Evolutionary conservation across 2,113 vertebrate genomes (phyloP).

Genomic region (Thunnus thynnus): DNA sequence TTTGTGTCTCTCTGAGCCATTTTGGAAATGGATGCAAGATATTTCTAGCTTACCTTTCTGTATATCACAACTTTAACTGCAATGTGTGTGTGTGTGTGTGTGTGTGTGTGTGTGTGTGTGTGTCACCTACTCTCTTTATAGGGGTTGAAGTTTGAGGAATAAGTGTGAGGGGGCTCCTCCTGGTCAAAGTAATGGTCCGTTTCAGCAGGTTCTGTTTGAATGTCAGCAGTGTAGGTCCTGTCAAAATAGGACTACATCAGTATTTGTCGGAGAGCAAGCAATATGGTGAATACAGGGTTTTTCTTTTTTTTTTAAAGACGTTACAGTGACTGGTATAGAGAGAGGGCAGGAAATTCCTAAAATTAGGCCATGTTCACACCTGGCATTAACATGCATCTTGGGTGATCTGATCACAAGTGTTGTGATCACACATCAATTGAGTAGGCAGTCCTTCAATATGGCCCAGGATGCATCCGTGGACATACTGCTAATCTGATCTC

Average conservation of each 20-base stretch:
- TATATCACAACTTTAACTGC: not conserved
- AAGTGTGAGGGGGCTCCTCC: constrained; percentile 71
- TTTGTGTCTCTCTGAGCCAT: no score
- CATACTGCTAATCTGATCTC: no score
- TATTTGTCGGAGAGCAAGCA: not conserved
- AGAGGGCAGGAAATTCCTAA: not conserved
- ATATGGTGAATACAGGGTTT: not conserved
- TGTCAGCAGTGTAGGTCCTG: constrained; percentile 82
- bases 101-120: not conserved
- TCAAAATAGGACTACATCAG: constrained; percentile 53
- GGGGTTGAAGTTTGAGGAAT: constrained; percentile 86
- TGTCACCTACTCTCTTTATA: constrained; percentile 89
- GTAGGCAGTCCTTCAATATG: no score
- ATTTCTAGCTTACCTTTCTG: no score
- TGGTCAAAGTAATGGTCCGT: fast-evolving
- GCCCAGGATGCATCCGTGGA: no score
- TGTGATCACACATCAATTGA: no score
- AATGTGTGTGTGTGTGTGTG: not conserved
- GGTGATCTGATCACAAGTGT: no score
- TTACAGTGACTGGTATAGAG: not conserved
- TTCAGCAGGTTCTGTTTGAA: constrained; percentile 66
- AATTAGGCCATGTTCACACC: no score
- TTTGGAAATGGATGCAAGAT: no score
- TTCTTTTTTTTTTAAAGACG: no score
- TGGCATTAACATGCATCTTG: no score